Percentiles rank a stretch among this genome's conserved stretches.
Conservation (phyloP, 1,140 invertebrate species). For the Steinernema feltiae region DNA sequence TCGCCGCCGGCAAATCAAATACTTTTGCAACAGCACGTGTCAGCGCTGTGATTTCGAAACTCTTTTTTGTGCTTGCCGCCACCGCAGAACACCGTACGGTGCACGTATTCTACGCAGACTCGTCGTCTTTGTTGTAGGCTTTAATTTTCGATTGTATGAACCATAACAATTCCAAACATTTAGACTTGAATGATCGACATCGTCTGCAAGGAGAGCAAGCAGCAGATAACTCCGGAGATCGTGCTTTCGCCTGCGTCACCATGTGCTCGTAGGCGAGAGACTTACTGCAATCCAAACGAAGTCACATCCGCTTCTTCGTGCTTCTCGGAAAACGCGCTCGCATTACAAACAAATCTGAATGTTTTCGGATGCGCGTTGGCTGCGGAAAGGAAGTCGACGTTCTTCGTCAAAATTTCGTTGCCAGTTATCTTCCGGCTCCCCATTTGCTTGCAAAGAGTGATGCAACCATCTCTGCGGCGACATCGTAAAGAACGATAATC, state of each 20-base stretch:
- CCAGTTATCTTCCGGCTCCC: no score
- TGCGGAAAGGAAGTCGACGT: no score
- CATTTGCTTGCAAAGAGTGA: neutral
- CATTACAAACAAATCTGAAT: no score
- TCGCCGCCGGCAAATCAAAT: neutral
- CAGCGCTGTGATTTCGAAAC: neutral
- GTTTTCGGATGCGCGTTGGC: no score
- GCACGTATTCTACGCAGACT: neutral
- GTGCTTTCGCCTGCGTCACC: neutral
- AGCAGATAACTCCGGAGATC: no score
- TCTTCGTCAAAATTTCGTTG: no score
- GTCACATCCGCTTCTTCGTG: neutral
- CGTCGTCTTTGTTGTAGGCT: neutral
- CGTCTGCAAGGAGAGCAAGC: neutral
- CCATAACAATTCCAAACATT: neutral
- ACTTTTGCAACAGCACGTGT: constrained; percentile 6
- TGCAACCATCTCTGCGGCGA: neutral
- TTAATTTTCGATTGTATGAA: neutral
- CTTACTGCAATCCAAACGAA: neutral
- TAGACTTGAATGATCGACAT: neutral
- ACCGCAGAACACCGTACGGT: neutral
- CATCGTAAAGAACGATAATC: neutral
- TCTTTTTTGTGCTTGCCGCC: neutral
- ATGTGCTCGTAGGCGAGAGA: neutral
- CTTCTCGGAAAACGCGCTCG: neutral